A percentile compares a stretch with the other conserved stretches of the same genome.
Conservation (phyloP, 2,888 invertebrate genomes). For the Gymnosoma rotundatum region DNA sequence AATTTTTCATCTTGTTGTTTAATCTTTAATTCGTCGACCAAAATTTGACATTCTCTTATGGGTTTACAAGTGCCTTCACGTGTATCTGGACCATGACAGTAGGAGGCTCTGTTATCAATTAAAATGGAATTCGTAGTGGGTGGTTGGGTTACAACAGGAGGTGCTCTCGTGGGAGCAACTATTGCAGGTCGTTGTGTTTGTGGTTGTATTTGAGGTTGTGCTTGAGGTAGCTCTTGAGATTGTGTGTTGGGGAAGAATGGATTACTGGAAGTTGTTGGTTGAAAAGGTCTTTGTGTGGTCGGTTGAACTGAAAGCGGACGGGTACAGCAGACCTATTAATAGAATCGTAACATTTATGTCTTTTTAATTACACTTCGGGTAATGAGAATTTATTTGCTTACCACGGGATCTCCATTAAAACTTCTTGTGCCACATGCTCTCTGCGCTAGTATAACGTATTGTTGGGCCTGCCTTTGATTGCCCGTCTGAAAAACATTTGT, state of each 20-base stretch:
- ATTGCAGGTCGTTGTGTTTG: slow-evolving; percentile 42
- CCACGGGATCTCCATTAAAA: slow-evolving; percentile 79
- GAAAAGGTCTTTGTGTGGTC: slow-evolving; percentile 21
- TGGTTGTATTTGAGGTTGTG: not conserved
- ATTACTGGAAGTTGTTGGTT: slow-evolving; percentile 4
- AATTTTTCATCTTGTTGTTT: slow-evolving; percentile 75
- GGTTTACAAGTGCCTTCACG: slow-evolving; percentile 76
- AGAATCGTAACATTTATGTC: not conserved
- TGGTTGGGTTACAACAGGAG: slow-evolving; percentile 36
- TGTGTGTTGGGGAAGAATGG: slow-evolving; percentile 27
- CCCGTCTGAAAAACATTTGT: slow-evolving; percentile 75
- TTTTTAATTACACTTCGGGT: not conserved
- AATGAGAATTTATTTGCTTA: slow-evolving; percentile 68
- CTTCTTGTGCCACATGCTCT: slow-evolving; percentile 78
- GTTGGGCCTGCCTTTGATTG: slow-evolving; percentile 74
- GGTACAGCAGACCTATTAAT: slow-evolving; percentile 77
- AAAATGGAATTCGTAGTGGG: slow-evolving; percentile 52
- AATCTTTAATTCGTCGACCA: slow-evolving; percentile 73
- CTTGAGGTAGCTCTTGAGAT: slow-evolving; percentile 34
- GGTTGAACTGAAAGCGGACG: slow-evolving; percentile 69
- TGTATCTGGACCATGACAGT: slow-evolving; percentile 74
- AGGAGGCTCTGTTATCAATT: slow-evolving; percentile 64
- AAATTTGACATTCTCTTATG: slow-evolving; percentile 73
- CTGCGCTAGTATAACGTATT: slow-evolving; percentile 77
- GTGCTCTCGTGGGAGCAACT: slow-evolving; percentile 48